These are phyloP conservation scores for Lethenteron reissneri DNA, from an alignment of 2,113 vertebrate species.

Conservation along the genomic window DNA sequence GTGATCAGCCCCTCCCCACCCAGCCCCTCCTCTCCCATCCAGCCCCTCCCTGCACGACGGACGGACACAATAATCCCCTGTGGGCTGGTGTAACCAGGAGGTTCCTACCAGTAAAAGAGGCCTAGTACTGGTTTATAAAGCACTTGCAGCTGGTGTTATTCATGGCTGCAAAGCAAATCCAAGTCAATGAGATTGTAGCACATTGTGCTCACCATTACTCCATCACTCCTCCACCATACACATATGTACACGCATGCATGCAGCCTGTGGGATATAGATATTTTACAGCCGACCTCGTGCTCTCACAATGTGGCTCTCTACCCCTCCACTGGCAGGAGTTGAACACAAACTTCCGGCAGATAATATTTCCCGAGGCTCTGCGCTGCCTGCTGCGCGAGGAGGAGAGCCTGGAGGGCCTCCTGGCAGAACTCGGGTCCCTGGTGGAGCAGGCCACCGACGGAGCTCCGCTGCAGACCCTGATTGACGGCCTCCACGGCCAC, in stretches of 20 bases:
- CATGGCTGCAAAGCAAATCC: too few species aligned
- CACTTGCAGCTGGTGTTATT: too few species aligned
- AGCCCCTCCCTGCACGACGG: too few species aligned
- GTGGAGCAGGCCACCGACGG: conserved; percentile 81
- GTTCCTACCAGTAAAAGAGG: too few species aligned
- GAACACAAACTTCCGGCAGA: conserved; percentile 94
- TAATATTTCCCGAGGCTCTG: conserved; percentile 90
- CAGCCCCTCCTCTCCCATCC: too few species aligned
- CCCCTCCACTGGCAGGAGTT: conserved; percentile 39
- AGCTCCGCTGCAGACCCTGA: conserved; percentile 48
- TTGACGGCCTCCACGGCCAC: conserved; percentile 53
- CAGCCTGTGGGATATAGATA: neutral
- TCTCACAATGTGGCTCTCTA: neutral
- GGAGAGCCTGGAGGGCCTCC: conserved; percentile 69
- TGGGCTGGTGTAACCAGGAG: too few species aligned
- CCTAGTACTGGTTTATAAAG: too few species aligned
- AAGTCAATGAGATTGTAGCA: too few species aligned
- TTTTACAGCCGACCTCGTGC: neutral
- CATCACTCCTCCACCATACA: neutral
- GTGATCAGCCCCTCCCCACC: too few species aligned
- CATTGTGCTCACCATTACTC: too few species aligned
- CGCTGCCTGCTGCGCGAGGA: conserved; percentile 83
- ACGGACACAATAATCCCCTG: too few species aligned
- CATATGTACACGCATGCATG: neutral
- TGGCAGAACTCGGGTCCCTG: conserved; percentile 57